Conservation (phyloP, 2,888 invertebrate genomes). For the Autographa pulchrina region DNA sequence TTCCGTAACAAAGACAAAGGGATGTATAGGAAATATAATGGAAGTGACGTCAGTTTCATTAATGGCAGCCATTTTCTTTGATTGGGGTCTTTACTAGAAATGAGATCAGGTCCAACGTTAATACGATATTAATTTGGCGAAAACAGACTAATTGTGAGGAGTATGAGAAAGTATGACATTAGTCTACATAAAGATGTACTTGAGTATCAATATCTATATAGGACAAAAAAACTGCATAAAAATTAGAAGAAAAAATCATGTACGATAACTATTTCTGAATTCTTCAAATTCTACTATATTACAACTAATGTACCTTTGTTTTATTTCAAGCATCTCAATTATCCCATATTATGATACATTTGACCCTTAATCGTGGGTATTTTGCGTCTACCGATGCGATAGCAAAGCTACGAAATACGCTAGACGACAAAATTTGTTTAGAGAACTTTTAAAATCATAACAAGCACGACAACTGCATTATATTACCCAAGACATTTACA, state of each 20-base stretch:
- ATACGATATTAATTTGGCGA: constrained; percentile 46
- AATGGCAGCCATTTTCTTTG: constrained; percentile 51
- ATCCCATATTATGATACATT: no score
- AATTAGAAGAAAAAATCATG: no score
- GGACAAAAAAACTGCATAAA: no score
- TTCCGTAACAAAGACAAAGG: constrained; percentile 54
- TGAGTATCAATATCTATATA: not conserved
- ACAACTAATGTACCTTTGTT: no score
- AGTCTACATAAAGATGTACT: not conserved
- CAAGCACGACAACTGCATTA: not conserved
- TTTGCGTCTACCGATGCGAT: no score
- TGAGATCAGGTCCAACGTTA: constrained; percentile 21
- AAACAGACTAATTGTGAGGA: constrained; percentile 40
- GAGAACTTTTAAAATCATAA: no score
- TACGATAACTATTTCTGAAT: no score
- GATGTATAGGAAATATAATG: constrained; percentile 56
- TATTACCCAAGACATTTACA: not conserved
- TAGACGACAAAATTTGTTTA: no score
- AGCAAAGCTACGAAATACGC: no score
- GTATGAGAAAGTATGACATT: constrained; percentile 9
- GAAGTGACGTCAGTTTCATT: constrained; percentile 49
- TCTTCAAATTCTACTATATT: no score
- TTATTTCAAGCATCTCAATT: no score
- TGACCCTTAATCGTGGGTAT: no score
- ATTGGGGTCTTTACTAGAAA: constrained; percentile 50